A percentile compares a stretch with the other conserved stretches of the same genome.
Conservation (phyloP, 2,113 vertebrate genomes). For the Pterocles gutturalis region DNA sequence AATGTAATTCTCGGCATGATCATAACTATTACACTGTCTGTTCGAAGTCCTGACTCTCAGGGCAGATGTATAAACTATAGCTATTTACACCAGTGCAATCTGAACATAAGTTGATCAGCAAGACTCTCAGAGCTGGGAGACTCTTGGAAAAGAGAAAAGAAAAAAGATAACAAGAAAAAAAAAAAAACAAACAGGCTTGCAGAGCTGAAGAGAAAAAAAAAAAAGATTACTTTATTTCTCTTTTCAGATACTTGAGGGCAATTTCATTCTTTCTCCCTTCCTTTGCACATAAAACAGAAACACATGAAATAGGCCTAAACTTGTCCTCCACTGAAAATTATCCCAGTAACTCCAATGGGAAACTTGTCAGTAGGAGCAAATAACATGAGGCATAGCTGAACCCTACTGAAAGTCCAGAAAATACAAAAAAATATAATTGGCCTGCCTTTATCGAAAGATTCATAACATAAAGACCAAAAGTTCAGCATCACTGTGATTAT, state of each 20-base stretch:
- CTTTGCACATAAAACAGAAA: not conserved
- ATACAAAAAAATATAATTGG: not conserved
- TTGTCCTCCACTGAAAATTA: not conserved
- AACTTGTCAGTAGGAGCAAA: not conserved
- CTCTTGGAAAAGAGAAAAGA: not conserved
- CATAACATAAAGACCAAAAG: not conserved
- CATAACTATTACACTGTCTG: not conserved
- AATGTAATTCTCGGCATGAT: not conserved
- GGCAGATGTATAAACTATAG: not conserved
- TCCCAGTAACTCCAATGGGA: not conserved
- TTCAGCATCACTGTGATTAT: not conserved
- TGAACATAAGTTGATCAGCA: not conserved
- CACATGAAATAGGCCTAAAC: not conserved
- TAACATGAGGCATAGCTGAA: not conserved
- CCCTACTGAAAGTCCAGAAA: not conserved
- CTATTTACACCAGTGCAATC: not conserved
- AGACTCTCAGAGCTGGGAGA: not conserved
- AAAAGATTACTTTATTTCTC: not conserved
- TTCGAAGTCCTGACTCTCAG: not conserved
- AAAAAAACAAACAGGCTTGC: not conserved
- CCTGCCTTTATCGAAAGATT: not conserved
- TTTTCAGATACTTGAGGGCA: not conserved
- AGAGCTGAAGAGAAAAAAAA: not conserved
- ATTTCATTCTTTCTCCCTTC: not conserved
- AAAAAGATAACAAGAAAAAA: rapidly evolving